These are phyloP conservation scores for Denticeps clupeoides DNA, from an alignment of 2,797 vertebrate genomes.

Conservation along the genomic window DNA sequence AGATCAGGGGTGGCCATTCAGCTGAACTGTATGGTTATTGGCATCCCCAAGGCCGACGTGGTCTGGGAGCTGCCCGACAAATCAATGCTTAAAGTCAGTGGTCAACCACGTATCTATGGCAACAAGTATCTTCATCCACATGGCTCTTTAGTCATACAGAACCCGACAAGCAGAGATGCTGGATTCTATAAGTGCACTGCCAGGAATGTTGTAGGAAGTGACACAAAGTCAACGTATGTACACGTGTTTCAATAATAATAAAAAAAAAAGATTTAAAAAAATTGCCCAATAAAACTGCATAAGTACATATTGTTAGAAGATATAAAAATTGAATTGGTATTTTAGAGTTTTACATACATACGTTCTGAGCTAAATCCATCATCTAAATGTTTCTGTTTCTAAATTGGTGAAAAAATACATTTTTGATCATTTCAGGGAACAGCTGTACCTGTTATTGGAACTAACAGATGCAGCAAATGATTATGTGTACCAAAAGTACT, in stretches of 20 bases:
- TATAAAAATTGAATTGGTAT: conserved; percentile 26
- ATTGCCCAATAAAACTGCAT: conserved; percentile 57
- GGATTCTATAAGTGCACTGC: conserved; percentile 89
- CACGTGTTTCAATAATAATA: conserved; percentile 72
- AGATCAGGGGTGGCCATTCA: conserved; percentile 69
- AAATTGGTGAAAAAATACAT: no score
- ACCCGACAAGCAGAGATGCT: conserved; percentile 64
- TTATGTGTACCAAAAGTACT: no score
- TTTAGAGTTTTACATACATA: no score
- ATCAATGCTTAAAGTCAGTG: conserved; percentile 59
- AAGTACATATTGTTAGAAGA: conserved; percentile 41
- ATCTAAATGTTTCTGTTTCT: no score
- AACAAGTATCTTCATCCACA: conserved; percentile 81
- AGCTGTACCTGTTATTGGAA: no score
- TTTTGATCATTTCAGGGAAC: no score
- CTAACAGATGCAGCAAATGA: no score
- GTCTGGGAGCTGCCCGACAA: conserved; percentile 84
- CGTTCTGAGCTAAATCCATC: no score
- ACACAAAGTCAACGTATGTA: conserved; percentile 80
- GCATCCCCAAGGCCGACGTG: conserved; percentile 76
- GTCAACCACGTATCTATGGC: conserved; percentile 73
- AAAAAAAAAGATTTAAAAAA: conserved; percentile 1
- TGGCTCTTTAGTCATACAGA: conserved; percentile 79
- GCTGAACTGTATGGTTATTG: conserved; percentile 74
- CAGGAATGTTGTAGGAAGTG: conserved; percentile 78